Evolutionary conservation across 1,140 invertebrate genomes (phyloP).

Genomic region (Druon quercuslanigerum): DNA sequence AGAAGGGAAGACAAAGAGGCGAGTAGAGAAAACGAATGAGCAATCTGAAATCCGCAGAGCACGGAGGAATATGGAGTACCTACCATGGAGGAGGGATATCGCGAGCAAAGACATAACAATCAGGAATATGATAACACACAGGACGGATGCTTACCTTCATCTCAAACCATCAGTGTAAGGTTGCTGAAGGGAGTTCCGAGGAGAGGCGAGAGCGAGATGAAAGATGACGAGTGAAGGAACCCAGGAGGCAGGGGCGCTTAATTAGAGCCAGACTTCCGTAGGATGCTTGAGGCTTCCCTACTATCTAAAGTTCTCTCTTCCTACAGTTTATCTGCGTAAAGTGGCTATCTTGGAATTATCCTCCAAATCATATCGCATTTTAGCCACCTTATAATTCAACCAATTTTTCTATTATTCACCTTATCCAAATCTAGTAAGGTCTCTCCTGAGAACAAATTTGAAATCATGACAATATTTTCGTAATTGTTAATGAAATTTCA

Average conservation of each 20-base stretch:
- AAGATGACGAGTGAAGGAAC: constrained; percentile 74
- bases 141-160: constrained; percentile 66
- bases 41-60: neutral
- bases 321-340: constrained; percentile 72
- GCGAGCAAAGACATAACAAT: constrained; percentile 71
- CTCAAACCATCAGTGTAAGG: constrained; percentile 60
- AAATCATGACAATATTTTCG: no score
- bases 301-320: constrained; percentile 69
- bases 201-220: constrained; percentile 63
- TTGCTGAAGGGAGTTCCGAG: constrained; percentile 47
- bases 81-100: constrained; percentile 49
- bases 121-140: constrained; percentile 72
- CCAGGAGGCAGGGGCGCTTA: constrained; percentile 69
- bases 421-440: neutral
- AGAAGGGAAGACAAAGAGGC: constrained; percentile 44
- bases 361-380: constrained; percentile 61
- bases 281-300: constrained; percentile 73
- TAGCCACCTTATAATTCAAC: neutral
- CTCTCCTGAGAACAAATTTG: no score
- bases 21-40: constrained; percentile 36
- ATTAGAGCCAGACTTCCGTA: constrained; percentile 75
- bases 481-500: no score
- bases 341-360: constrained; percentile 71
- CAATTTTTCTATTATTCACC: neutral
- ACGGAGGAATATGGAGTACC: constrained; percentile 38